Evolutionary conservation across 2,797 vertebrate species (phyloP).

Genomic region (Acanthurus leucopareius): DNA sequence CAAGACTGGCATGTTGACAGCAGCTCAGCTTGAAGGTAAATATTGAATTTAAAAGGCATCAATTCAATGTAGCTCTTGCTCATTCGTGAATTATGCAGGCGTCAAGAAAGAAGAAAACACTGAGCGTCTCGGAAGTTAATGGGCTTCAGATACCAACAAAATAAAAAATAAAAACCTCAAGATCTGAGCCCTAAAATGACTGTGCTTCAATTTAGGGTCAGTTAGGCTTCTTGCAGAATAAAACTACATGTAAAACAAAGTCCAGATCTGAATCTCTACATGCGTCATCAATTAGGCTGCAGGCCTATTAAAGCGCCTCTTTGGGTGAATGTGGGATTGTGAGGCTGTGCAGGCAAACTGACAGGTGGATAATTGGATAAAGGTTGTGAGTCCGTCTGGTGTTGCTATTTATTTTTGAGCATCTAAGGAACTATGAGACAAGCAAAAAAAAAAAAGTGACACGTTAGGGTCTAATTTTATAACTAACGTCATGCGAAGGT

Average conservation of each 20-base stretch:
- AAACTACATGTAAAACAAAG: background rate
- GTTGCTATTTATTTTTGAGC: background rate
- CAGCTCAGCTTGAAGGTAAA: background rate
- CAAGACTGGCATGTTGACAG: background rate
- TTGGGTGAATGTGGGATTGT: background rate
- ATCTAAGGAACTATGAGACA: background rate
- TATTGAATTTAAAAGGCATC: background rate
- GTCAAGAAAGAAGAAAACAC: background rate
- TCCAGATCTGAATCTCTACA: background rate
- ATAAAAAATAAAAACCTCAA: background rate
- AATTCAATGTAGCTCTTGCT: background rate
- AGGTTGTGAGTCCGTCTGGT: background rate
- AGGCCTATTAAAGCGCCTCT: constrained; percentile 4
- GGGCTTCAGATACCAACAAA: background rate
- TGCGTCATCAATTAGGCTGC: background rate
- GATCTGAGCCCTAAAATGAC: background rate
- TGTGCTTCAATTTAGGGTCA: background rate
- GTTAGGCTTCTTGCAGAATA: background rate
- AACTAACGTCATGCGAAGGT: background rate
- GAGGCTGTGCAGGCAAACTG: constrained; percentile 3
- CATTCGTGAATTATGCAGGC: background rate
- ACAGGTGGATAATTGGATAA: constrained; percentile 19
- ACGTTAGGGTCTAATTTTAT: background rate
- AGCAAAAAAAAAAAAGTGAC: background rate
- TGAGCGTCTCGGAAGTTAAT: background rate